Evolutionary conservation across 1,140 invertebrate genomes (phyloP).

Genomic region (Berghia stephanieae): DNA sequence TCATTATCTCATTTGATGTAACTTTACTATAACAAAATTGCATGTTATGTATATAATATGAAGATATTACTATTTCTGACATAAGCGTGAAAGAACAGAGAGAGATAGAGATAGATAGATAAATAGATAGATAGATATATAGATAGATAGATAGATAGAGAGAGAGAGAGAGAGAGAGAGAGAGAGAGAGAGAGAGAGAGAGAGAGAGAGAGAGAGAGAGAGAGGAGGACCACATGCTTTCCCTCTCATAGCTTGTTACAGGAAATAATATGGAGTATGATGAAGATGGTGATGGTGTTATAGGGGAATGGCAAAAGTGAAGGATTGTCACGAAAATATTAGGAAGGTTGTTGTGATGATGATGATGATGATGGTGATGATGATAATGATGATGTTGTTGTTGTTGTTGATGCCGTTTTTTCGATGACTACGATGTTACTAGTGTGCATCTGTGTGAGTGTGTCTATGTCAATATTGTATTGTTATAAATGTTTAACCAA

Average conservation of each 20-base stretch:
- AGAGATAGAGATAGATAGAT: slow-evolving; percentile 25
- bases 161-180: slow-evolving; percentile 2
- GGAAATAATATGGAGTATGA: background rate
- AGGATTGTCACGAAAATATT: background rate
- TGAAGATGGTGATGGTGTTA: background rate
- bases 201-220: background rate
- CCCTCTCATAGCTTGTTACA: background rate
- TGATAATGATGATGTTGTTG: no score
- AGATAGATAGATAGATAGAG: background rate
- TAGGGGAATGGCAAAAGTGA: background rate
- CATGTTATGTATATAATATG: no score
- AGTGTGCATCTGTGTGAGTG: no score
- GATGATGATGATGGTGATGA: background rate
- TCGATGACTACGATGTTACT: no score
- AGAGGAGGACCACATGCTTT: background rate
- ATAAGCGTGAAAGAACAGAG: no score
- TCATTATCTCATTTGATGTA: no score
- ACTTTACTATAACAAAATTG: no score
- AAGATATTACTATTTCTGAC: no score
- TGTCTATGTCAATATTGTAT: no score
- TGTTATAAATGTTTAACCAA: no score
- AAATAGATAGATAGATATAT: slow-evolving; percentile 13
- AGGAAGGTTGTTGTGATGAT: background rate
- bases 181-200: slow-evolving; percentile 14
- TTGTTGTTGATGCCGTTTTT: no score